These are phyloP conservation scores for Xerus rutilus DNA, from an alignment of 2,797 vertebrate genomes.

Conservation along the genomic window DNA sequence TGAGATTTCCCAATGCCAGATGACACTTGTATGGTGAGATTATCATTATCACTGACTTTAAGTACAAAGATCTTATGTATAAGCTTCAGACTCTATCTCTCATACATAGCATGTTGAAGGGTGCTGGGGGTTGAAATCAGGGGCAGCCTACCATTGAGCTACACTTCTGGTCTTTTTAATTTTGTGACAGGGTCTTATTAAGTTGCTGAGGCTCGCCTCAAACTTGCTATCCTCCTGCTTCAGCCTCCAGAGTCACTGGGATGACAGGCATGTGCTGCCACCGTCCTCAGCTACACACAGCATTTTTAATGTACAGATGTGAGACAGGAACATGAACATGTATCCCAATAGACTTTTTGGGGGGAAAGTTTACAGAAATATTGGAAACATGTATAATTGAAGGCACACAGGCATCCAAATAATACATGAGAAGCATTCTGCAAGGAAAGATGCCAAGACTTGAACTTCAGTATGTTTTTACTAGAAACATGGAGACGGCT, in stretches of 20 bases:
- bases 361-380: slow-evolving; percentile 56
- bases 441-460: slow-evolving; percentile 25
- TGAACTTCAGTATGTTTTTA: not conserved
- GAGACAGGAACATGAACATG: not conserved
- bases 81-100: not conserved
- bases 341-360: not conserved
- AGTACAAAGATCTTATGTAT: not conserved
- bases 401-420: not conserved
- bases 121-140: too few species aligned
- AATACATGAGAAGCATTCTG: slow-evolving; percentile 50
- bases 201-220: too few species aligned
- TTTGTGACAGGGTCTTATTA: too few species aligned
- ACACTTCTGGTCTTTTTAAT: too few species aligned
- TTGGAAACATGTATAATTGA: not conserved
- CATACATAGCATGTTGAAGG: not conserved
- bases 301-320: not conserved
- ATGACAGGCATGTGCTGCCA: too few species aligned
- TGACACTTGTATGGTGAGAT: too few species aligned
- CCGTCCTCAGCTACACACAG: too few species aligned
- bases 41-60: not conserved
- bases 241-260: too few species aligned
- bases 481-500: slow-evolving; percentile 37
- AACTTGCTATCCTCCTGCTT: too few species aligned
- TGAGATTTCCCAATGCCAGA: not conserved
- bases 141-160: too few species aligned